Base-by-base conservation (phyloP, 2,113 vertebrate genomes). In the Myocastor coypus region DNA sequence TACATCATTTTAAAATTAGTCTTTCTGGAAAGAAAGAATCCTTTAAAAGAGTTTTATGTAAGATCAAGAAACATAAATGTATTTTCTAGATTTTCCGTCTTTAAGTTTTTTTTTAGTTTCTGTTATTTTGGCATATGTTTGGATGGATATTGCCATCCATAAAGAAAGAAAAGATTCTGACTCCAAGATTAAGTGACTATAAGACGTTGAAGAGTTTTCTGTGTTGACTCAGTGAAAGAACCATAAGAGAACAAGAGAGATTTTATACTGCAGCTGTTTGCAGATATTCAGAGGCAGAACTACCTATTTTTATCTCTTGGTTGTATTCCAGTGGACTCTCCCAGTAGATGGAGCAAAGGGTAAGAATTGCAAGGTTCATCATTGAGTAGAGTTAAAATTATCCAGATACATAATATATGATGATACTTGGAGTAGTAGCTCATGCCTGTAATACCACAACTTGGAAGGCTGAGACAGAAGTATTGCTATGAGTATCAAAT, bases 261-360 rank as follows among this genome's bases (percentile, higher is more conserved):
- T 87, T 83, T 97, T 96, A 95, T 93, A 87, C 93, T 80, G 94
- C 94, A 97, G 93, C 92, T 96, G 96, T 96, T 96, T 97, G 75
- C 83, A 84, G 89, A 94, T 94, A 96, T 71, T 96, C 89, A 87
- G 86, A 93, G 81, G 68, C 57, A 96, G 93, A 95, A 89, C 92
- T 96, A 97, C 96, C 96, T 97, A 97, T 97, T 97, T 97, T 97
- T 97, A 97, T 96, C 94, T 88, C 59, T 96, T 97, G 96, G 93
- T 83, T 32, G 71, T 63, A 90, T 95, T 96, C 84, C 97, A 97
- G 19, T 92, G 84, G 93, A 95, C 87, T 96, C 83, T 93, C 75
- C 68, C 80, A 95, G 93, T 83, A 97, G 86, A 96, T 95, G 57
- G 87, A 91, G 32, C 92, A 83, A 90, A 96, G 77, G 59, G 59